Evolutionary conservation across 37 sponge, comb jelly and placozoan species (phyloP).

Genomic region (Chondrosia reniformis): DNA sequence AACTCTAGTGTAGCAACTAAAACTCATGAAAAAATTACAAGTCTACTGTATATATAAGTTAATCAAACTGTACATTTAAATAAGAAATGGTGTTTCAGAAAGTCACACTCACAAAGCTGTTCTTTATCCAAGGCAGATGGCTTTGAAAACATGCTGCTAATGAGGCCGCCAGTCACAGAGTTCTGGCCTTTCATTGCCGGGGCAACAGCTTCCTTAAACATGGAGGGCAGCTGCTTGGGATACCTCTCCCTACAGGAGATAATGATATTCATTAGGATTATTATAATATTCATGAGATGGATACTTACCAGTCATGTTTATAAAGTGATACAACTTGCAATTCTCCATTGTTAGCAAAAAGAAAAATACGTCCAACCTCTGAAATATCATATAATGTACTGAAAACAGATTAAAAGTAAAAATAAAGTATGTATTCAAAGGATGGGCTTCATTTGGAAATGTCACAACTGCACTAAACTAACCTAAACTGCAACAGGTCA

Average conservation of each 20-base stretch:
- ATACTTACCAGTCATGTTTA: neutral
- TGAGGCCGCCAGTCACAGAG: neutral
- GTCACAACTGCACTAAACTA: neutral
- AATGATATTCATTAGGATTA: neutral
- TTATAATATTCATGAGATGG: too few species aligned
- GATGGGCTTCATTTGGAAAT: neutral
- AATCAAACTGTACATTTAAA: too few species aligned
- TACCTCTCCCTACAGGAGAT: slow-evolving; percentile 1
- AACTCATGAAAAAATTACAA: too few species aligned
- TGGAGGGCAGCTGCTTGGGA: neutral
- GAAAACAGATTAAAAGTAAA: neutral
- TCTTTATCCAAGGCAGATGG: neutral
- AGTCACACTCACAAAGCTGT: neutral
- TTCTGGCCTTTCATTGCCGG: neutral
- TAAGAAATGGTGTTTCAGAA: too few species aligned
- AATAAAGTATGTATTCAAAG: neutral
- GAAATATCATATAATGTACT: neutral
- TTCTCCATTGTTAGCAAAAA: neutral
- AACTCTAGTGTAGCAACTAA: too few species aligned
- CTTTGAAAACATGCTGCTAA: neutral
- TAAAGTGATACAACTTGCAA: neutral
- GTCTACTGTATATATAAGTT: too few species aligned
- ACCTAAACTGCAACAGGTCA: neutral
- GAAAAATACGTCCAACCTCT: neutral
- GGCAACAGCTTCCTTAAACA: neutral